These are phyloP conservation scores for Dasyprocta punctata DNA, from an alignment of 2,113 vertebrate genomes.

Conservation along the genomic window DNA sequence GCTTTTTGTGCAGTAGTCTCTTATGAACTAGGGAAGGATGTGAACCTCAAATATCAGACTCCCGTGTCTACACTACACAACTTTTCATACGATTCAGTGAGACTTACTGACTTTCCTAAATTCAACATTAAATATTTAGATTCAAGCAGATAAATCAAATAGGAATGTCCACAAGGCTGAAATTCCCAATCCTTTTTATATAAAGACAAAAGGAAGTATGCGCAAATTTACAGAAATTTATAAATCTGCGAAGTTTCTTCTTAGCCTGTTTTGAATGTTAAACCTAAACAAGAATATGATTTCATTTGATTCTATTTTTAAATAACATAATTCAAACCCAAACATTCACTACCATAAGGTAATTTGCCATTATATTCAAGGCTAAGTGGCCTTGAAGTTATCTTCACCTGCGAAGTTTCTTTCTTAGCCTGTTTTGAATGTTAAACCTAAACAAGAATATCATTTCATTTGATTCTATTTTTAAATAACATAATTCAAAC, in stretches of 20 bases:
- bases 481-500: background rate
- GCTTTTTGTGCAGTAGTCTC: background rate
- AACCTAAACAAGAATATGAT: background rate
- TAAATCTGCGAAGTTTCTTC: background rate
- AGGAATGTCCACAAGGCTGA: background rate
- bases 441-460: background rate
- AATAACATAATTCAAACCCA: slow-evolving; percentile 1
- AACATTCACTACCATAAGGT: background rate
- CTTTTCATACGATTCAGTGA: background rate
- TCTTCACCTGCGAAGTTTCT: background rate
- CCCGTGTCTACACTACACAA: background rate
- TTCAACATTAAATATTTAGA: slow-evolving; percentile 24
- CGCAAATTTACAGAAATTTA: background rate
- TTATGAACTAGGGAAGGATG: background rate
- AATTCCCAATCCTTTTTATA: background rate
- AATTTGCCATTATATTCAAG: background rate
- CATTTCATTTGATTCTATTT: background rate
- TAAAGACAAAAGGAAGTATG: background rate
- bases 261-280: background rate
- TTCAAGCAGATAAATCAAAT: slow-evolving; percentile 9
- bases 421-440: background rate
- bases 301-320: background rate
- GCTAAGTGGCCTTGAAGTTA: background rate
- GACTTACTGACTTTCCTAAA: slow-evolving; percentile 8
- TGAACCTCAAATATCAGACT: background rate